Conservation (phyloP, 2,888 invertebrate species). For the Pseudoips prasinana region DNA sequence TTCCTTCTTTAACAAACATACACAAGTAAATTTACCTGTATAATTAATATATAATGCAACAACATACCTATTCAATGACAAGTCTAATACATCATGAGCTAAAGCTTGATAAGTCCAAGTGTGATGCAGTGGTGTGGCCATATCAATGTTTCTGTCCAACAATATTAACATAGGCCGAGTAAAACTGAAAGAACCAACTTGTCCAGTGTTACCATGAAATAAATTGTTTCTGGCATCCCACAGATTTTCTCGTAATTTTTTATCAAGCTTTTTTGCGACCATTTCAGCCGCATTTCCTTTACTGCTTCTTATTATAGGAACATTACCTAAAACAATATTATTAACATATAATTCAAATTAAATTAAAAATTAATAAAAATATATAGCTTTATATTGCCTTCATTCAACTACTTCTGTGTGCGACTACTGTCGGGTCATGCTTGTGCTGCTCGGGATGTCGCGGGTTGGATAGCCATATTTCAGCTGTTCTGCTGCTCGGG, state of each 20-base stretch:
- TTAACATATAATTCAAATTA: conserved; percentile 1
- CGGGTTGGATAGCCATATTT: too few relatives aligned
- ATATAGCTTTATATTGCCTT: too few relatives aligned
- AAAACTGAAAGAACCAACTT: conserved; percentile 90
- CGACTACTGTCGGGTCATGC: too few relatives aligned
- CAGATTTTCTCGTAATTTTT: conserved; percentile 97
- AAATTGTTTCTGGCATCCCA: conserved; percentile 98
- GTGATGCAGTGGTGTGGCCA: conserved; percentile 99
- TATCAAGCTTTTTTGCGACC: conserved; percentile 98
- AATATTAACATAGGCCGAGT: conserved; percentile 96
- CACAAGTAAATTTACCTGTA: too few relatives aligned
- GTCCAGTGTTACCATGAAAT: conserved; percentile 92
- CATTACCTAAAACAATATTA: conserved; percentile 81
- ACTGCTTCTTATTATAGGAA: conserved; percentile 95
- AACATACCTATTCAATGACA: conserved; percentile 92
- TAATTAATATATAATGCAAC: too few relatives aligned
- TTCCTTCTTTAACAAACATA: too few relatives aligned
- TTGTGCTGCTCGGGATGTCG: too few relatives aligned
- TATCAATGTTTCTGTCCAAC: conserved; percentile 96
- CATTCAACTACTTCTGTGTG: too few relatives aligned
- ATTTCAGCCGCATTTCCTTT: conserved; percentile 99
- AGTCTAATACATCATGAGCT: conserved; percentile 96
- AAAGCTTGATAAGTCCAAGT: conserved; percentile 99
- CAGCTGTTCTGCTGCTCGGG: too few relatives aligned
- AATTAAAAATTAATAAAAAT: too few relatives aligned